Evolutionary conservation across 2,113 vertebrate genomes (phyloP).

Genomic region (Ophthalmolycus amberensis): DNA sequence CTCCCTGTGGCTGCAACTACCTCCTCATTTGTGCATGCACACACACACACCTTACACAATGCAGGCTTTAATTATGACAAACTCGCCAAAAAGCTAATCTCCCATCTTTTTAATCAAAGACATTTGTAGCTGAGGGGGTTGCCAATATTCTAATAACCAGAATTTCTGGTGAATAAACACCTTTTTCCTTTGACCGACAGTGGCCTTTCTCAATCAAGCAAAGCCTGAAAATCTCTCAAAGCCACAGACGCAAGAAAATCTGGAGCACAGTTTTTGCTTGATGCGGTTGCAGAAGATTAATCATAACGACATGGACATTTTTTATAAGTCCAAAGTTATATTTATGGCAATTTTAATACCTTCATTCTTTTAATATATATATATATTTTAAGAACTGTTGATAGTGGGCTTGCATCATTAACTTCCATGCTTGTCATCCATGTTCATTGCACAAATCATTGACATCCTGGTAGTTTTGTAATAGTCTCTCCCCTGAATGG

Average conservation of each 20-base stretch:
- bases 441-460: slow-evolving; percentile 44
- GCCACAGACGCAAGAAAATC: slow-evolving; percentile 7
- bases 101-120: slow-evolving; percentile 78
- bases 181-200: slow-evolving; percentile 43
- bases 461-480: slow-evolving; percentile 48
- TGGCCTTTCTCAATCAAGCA: slow-evolving; percentile 33
- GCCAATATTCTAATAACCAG: slow-evolving; percentile 70
- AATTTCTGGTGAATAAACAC: slow-evolving; percentile 63
- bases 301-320: neutral
- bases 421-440: slow-evolving; percentile 31
- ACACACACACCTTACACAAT: slow-evolving; percentile 59
- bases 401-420: neutral
- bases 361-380: neutral
- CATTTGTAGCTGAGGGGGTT: slow-evolving; percentile 67
- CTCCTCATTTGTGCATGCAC: slow-evolving; percentile 46
- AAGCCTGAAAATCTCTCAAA: slow-evolving; percentile 42
- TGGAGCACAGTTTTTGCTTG: neutral
- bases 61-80: slow-evolving; percentile 77
- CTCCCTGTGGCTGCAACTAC: slow-evolving; percentile 60
- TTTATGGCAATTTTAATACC: neutral
- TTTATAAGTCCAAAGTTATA: slow-evolving; percentile 1
- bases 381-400: neutral
- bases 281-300: slow-evolving; percentile 14
- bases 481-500: slow-evolving; percentile 35
- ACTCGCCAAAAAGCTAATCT: slow-evolving; percentile 80